Base-by-base conservation (phyloP, 2,113 vertebrate genomes). In the Ploceus nigricollis region DNA sequence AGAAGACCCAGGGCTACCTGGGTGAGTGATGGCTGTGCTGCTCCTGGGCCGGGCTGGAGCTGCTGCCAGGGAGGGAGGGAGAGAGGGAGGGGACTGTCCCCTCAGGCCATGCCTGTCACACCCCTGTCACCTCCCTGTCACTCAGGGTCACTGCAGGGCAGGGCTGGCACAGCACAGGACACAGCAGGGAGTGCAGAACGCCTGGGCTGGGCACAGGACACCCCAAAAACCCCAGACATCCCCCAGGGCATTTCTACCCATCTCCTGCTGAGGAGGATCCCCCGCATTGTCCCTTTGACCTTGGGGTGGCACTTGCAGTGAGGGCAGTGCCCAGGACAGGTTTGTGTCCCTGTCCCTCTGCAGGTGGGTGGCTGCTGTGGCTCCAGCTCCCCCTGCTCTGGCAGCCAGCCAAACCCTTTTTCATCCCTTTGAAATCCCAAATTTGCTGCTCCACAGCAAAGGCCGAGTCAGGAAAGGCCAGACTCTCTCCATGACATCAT, bases 1-100 rank as follows among this genome's bases (percentile, higher is more conserved):
- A 99, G 97, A 99, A 99, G 95, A 99, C 97, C 16, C 98, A 98
- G 96, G 98, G 98, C 57, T 98, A 98, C 77, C 95, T 98, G 20
- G 98, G 98, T 98, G 89, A 98, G 98, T 95, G 33, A 4, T 8
- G 37, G 1, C 64, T 18, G 4, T 23, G 12, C 53, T 17, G 16
- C 3, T 18, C 33, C 28, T 13, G 3, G 18, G 1, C 42, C 5
- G 16, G 7, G 35, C 13, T 2, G 12, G 7, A 2, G 11, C n/a
- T 9, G 28, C n/a, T 14, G 40, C 7, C 10, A 39, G 42, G 57
- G 44, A 24, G 47, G 28, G 5, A 35, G 42, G 58, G 44, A 23
- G 21, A 18, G 5, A 35, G 23, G 13, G 79, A 40, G 22, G 75
- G 47, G 37, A 15, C 30, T 9, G 75, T 60, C 31, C 1, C 18